Evolutionary conservation across 2,797 vertebrate species (phyloP).

Genomic region (Enteromius unitaeniatus): DNA sequence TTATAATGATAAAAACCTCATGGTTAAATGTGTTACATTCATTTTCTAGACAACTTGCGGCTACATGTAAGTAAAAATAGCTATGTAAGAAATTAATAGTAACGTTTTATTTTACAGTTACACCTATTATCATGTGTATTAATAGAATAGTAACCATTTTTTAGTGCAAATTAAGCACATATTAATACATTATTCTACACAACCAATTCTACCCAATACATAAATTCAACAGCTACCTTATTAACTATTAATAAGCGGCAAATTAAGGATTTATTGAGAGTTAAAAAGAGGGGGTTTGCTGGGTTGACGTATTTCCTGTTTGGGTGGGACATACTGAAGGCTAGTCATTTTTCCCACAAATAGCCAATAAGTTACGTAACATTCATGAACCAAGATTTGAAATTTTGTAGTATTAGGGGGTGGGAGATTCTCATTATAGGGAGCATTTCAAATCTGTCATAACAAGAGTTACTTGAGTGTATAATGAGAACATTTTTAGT

Average conservation of each 20-base stretch:
- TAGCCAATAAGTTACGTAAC: neutral
- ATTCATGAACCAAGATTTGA: neutral
- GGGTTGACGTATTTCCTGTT: neutral
- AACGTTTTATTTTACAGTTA: too few species aligned
- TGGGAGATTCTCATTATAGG: neutral
- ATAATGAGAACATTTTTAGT: constrained; percentile 1
- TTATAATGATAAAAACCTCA: constrained; percentile 5
- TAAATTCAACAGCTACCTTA: too few species aligned
- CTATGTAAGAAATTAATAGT: neutral
- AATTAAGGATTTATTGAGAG: neutral
- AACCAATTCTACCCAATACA: too few species aligned
- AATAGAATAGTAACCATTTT: too few species aligned
- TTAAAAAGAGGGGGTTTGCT: neutral
- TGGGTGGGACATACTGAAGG: neutral
- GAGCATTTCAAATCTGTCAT: neutral
- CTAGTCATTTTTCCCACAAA: neutral
- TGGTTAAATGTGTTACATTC: neutral
- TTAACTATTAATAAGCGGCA: too few species aligned
- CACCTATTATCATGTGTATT: too few species aligned
- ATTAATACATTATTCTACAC: too few species aligned
- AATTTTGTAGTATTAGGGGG: neutral
- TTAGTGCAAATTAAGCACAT: too few species aligned
- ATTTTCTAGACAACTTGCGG: neutral
- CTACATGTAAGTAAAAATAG: neutral
- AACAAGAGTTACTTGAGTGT: constrained; percentile 1